Percentiles rank a stretch among this genome's conserved stretches.
Conservation (phyloP, 2,797 vertebrate species). For the Natrix natrix region DNA sequence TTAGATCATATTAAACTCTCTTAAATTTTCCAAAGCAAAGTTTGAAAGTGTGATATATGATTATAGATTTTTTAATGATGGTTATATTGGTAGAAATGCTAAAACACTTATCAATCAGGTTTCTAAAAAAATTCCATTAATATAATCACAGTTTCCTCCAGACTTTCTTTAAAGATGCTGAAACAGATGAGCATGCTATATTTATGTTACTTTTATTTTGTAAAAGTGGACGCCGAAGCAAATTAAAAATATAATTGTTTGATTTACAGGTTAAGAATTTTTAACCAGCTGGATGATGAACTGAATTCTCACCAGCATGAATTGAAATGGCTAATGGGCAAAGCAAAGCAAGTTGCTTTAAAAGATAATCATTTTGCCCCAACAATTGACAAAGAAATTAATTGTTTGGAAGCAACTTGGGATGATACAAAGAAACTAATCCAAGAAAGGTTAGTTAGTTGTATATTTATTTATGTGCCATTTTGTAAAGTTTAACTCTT, state of each 20-base stretch:
- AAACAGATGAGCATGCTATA: not conserved
- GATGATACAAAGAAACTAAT: constrained; percentile 81
- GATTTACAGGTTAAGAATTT: constrained; percentile 81
- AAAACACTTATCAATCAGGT: not conserved
- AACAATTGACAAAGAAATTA: constrained; percentile 82
- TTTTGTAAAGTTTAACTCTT: not conserved
- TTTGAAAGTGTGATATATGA: not conserved
- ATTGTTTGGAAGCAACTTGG: constrained; percentile 81
- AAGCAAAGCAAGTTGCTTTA: constrained; percentile 86
- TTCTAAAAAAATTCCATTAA: not conserved
- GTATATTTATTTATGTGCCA: not conserved
- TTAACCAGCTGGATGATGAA: constrained; percentile 92
- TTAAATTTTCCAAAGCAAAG: not conserved
- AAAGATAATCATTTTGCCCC: constrained; percentile 82
- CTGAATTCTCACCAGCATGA: constrained; percentile 89
- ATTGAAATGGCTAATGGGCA: constrained; percentile 88
- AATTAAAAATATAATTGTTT: constrained; percentile 28
- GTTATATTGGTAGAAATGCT: not conserved
- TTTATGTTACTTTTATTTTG: not conserved
- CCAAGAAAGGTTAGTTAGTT: constrained; percentile 79
- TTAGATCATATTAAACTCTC: not conserved
- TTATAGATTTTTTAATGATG: not conserved
- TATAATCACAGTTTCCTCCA: not conserved
- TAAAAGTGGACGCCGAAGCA: not conserved
- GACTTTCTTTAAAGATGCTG: not conserved